Evolutionary conservation across 2,113 vertebrate species (phyloP).

Genomic region (Hoplias malabaricus): DNA sequence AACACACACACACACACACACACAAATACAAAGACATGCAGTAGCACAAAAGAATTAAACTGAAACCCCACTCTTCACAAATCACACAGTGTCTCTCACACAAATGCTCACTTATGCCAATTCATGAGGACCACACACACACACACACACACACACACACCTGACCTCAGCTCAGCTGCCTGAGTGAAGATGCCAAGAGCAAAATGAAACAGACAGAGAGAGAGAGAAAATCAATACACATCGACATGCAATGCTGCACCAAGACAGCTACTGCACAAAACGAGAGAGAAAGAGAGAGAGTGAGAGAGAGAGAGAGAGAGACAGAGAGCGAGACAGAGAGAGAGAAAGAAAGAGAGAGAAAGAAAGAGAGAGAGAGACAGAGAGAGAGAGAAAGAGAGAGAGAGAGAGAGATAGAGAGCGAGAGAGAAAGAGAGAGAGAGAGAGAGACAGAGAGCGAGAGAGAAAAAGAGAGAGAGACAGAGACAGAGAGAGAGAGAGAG

Average conservation of each 20-base stretch:
- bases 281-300: constrained; percentile 17
- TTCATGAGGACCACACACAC: constrained; percentile 1
- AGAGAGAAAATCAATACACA: constrained; percentile 67
- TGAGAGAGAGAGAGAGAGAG: constrained; percentile 2
- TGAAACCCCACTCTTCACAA: neutral
- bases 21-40: constrained; percentile 14
- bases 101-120: neutral
- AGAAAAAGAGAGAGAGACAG: neutral
- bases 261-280: constrained; percentile 64
- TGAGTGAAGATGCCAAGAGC: constrained; percentile 49
- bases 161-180: constrained; percentile 42
- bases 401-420: neutral
- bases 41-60: neutral
- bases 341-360: neutral
- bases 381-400: too few relatives aligned
- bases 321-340: constrained; percentile 7
- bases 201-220: constrained; percentile 32
- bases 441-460: neutral
- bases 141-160: constrained; percentile 17
- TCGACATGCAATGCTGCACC: constrained; percentile 70
- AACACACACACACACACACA: constrained; percentile 30
- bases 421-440: neutral
- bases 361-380: neutral
- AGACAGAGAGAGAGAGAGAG: neutral
- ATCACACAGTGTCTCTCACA: neutral